Base-by-base conservation (phyloP, 2,113 vertebrate genomes). In the Mormyrus lacerda region DNA sequence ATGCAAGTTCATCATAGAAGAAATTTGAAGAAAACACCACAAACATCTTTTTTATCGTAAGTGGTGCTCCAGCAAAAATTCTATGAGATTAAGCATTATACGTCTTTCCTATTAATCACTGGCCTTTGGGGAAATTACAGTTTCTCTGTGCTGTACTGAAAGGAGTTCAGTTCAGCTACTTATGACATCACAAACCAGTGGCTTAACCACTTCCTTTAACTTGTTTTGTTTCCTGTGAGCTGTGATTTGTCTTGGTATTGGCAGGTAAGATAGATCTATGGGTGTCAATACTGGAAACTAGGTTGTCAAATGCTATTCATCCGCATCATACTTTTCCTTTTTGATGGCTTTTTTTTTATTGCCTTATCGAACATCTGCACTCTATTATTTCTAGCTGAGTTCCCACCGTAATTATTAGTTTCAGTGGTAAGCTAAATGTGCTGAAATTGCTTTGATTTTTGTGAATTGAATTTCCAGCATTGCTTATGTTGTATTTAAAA, bases 131-230 rank as follows among this genome's bases (percentile, higher is more conserved):
- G 44, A 88, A 88, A 31, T 31, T 35, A 21, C 51, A 73, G 45
- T 31, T 84, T n/a, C 7, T 35, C 6, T 35, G 9, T 35, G 5
- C 44, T 6, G 87, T 61, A 39, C 21, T 11, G 2, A 24, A 21
- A 44, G 58, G 61, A 47, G 21, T 47, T 44, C 55, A 47, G 21
- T 47, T 44, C 55, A 61, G 61, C 35, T 17, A 79, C 69, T 15
- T 39, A 76, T 76, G 69, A 76, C 69, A 47, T 88, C 35, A 88
- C 58, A 88, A 73, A 51, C 82, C 45, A 44, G 10, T 35, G 53
- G n/a, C 27, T 55, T 76, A 44, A 95, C 93, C 93, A 93, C 95
- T 95, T 96, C 94, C 95, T 94, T 92, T 91, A 51, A 24, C 31
- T 24, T 87, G 45, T 45, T 45, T 27, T 83, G 42, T 50, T 84